phyloP scores from a whole-genome alignment of 2,113 vertebrate species.

The Hipposideros armiger region DNA sequence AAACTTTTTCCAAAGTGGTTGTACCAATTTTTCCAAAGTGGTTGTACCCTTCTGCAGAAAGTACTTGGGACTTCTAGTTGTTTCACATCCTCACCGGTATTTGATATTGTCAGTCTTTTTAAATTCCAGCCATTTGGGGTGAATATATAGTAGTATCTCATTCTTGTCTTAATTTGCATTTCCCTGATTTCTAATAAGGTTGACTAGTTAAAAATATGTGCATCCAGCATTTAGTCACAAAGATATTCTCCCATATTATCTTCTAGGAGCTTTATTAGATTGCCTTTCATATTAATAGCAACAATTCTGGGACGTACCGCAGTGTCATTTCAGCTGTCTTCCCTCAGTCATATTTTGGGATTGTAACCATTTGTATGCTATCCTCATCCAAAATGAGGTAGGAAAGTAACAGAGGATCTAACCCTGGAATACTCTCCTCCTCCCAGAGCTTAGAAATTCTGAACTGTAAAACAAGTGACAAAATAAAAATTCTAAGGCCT shows the following conservation, averaged over 20 bases:
- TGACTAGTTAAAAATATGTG: neutral
- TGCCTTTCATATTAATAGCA: neutral
- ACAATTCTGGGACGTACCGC: neutral
- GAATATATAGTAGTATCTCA: neutral
- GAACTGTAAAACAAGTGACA: neutral
- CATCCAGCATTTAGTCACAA: neutral
- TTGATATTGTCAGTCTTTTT: neutral
- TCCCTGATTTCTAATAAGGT: neutral
- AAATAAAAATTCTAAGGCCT: neutral
- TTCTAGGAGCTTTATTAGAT: neutral
- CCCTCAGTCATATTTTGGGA: neutral
- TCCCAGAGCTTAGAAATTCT: neutral
- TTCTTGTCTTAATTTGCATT: slow-evolving; percentile 2
- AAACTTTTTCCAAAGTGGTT: neutral
- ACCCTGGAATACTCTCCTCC: neutral
- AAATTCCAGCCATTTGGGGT: neutral
- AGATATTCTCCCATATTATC: neutral
- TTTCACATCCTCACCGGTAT: neutral
- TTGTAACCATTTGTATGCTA: neutral
- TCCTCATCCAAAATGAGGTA: neutral
- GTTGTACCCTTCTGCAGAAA: neutral
- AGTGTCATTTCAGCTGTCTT: neutral
- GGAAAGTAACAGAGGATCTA: neutral
- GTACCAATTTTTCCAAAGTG: neutral
- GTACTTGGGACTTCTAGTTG: neutral